Conservation (phyloP, 53 echinoderm and acorn worm species). For the Holothuria scabra region DNA sequence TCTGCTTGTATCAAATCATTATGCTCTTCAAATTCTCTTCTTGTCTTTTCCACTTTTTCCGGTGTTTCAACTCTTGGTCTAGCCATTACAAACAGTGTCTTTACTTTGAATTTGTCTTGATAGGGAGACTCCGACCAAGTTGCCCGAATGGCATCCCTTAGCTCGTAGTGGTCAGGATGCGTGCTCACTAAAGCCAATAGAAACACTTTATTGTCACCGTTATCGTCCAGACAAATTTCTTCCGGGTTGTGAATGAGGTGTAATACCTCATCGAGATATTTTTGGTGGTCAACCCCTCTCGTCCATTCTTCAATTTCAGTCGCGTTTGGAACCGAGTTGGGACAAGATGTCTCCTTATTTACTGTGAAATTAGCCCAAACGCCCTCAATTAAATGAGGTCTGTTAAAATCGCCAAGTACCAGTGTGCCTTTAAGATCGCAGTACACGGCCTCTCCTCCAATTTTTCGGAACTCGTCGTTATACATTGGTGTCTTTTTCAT, state of each 20-base stretch:
- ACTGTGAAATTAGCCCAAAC: conserved; percentile 78
- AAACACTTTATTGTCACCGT: conserved; percentile 46
- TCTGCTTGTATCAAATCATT: conserved; percentile 78
- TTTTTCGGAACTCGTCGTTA: conserved; percentile 71
- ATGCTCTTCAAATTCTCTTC: conserved; percentile 52
- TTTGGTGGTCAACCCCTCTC: conserved; percentile 56
- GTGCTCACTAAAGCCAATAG: conserved; percentile 81
- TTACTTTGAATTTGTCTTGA: conserved; percentile 56
- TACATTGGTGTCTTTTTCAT: conserved; percentile 68
- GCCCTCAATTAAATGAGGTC: conserved; percentile 47
- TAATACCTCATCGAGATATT: conserved; percentile 60
- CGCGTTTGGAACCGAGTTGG: conserved; percentile 67
- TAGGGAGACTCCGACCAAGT: conserved; percentile 82
- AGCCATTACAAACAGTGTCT: conserved; percentile 83
- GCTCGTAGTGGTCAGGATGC: conserved; percentile 71
- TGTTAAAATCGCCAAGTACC: conserved; percentile 77
- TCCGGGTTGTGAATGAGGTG: conserved; percentile 64
- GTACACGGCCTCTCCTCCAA: conserved; percentile 84
- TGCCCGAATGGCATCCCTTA: conserved; percentile 77
- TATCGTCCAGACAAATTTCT: conserved; percentile 52
- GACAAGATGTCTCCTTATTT: conserved; percentile 57
- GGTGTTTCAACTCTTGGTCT: conserved; percentile 56
- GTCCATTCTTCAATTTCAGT: conserved; percentile 82
- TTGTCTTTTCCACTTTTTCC: conserved; percentile 47
- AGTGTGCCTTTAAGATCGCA: conserved; percentile 76